Evolutionary conservation across 2,888 invertebrate species (phyloP).

Genomic region (Leucoma salicis): DNA sequence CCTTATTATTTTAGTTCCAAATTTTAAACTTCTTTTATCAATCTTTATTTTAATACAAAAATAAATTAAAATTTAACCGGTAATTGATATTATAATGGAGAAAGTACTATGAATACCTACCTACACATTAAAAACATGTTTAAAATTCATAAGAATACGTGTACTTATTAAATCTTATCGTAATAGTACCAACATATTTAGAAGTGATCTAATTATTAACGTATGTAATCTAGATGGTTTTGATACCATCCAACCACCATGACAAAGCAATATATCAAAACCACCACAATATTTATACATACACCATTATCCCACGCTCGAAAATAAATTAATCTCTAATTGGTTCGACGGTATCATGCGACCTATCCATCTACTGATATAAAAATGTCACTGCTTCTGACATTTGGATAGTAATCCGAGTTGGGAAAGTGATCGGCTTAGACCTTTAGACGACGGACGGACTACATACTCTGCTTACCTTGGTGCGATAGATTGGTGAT

Average conservation of each 20-base stretch:
- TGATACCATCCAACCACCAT: neutral
- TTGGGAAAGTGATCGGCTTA: conserved; percentile 71
- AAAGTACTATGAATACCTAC: no score
- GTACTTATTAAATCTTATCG: no score
- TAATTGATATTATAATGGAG: no score
- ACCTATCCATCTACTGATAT: conserved; percentile 68
- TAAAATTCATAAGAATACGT: no score
- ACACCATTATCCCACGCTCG: conserved; percentile 27
- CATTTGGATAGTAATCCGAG: conserved; percentile 75
- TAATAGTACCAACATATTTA: no score
- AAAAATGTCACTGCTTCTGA: conserved; percentile 79
- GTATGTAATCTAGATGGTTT: no score
- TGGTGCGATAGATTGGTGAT: conserved; percentile 34
- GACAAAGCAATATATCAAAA: neutral
- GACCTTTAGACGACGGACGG: conserved; percentile 37
- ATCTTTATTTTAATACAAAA: no score
- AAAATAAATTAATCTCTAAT: conserved; percentile 75
- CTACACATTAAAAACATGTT: no score
- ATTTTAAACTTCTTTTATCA: no score
- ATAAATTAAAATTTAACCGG: no score
- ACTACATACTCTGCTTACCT: conserved; percentile 28
- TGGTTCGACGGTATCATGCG: conserved; percentile 69
- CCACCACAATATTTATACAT: conserved; percentile 21
- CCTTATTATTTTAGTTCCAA: no score
- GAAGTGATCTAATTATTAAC: no score